A percentile compares a stretch with the other conserved stretches of the same genome.
These are phyloP conservation scores for Plutella xylostella DNA, from an alignment of 2,888 invertebrate species.

Conservation along the genomic window DNA sequence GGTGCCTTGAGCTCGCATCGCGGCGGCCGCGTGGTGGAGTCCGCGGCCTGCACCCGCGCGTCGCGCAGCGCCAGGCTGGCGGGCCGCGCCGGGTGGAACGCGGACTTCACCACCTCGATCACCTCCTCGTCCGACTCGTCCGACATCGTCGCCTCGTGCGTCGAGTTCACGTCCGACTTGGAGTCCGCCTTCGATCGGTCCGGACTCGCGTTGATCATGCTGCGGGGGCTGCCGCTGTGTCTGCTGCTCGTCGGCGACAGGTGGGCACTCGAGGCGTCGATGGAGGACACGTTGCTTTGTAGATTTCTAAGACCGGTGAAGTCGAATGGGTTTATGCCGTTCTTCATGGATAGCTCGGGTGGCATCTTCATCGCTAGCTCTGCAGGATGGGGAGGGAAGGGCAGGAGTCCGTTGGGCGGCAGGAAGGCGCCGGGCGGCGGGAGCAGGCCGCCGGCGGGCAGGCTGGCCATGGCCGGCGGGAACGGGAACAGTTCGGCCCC, in stretches of 20 bases:
- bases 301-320: constrained; percentile 42
- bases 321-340: constrained; percentile 71
- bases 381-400: constrained; percentile 67
- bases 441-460: constrained; percentile 56
- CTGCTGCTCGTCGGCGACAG: constrained; percentile 69
- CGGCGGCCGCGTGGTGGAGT: constrained; percentile 67
- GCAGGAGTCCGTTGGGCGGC: constrained; percentile 64
- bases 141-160: constrained; percentile 71
- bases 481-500: constrained; percentile 58
- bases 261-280: constrained; percentile 57
- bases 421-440: constrained; percentile 70
- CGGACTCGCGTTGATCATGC: constrained; percentile 48
- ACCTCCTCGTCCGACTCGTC: constrained; percentile 78
- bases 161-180: constrained; percentile 73
- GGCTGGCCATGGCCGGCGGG: constrained; percentile 47
- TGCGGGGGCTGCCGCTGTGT: constrained; percentile 66
- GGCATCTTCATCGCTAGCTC: constrained; percentile 61
- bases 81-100: constrained; percentile 76
- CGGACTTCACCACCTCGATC: constrained; percentile 81
- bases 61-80: constrained; percentile 69
- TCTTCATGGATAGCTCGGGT: constrained; percentile 60
- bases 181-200: constrained; percentile 66
- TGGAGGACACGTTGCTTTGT: constrained; percentile 55
- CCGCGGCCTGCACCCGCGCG: constrained; percentile 67
- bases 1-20: constrained; percentile 73